These are phyloP conservation scores for Rhamphomyia laevipes DNA, from an alignment of 2,888 invertebrate species.

Conservation along the genomic window DNA sequence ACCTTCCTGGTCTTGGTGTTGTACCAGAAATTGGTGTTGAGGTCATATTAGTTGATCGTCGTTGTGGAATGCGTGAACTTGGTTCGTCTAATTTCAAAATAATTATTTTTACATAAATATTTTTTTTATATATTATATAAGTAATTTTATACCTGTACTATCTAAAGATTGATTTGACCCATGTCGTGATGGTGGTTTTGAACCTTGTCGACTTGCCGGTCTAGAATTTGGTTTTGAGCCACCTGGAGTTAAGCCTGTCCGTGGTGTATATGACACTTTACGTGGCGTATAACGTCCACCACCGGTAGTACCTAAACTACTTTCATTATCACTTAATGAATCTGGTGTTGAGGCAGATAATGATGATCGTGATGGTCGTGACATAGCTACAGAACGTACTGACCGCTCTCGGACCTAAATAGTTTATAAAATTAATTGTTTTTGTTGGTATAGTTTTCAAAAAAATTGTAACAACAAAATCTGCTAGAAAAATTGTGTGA, in stretches of 20 bases:
- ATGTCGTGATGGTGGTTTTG: constrained; percentile 86
- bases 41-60: constrained; percentile 47
- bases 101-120: neutral
- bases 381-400: constrained; percentile 84
- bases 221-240: constrained; percentile 73
- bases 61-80: constrained; percentile 71
- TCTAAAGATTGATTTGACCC: constrained; percentile 85
- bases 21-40: constrained; percentile 44
- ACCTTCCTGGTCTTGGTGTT: constrained; percentile 42
- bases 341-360: constrained; percentile 81
- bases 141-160: constrained; percentile 57
- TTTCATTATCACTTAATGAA: constrained; percentile 79
- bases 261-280: constrained; percentile 47
- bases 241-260: constrained; percentile 59
- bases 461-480: no score
- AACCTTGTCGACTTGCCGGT: constrained; percentile 74
- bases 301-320: constrained; percentile 56
- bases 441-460: no score
- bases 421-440: no score
- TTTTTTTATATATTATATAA: constrained; percentile 5
- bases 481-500: no score
- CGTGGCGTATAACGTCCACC: constrained; percentile 48
- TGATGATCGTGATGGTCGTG: constrained; percentile 62
- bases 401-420: constrained; percentile 84
- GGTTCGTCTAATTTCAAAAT: constrained; percentile 48